Evolutionary conservation across 2,797 vertebrate genomes (phyloP).

Genomic region (Schizopygopsis pylzovi): DNA sequence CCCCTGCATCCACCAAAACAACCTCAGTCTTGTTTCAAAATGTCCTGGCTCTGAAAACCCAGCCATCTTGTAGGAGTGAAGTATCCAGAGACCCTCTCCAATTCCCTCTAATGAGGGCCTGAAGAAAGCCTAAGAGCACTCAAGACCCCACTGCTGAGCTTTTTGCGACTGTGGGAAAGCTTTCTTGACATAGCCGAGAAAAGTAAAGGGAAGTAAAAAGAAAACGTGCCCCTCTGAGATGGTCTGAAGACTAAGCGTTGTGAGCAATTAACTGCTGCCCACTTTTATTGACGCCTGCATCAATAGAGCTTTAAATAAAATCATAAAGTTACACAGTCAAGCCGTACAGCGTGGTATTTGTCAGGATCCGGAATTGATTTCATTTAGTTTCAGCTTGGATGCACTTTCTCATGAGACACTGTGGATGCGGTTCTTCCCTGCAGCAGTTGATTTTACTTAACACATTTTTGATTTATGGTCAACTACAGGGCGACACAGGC

Average conservation of each 20-base stretch:
- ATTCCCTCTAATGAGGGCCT: slow-evolving; percentile 73
- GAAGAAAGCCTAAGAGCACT: slow-evolving; percentile 72
- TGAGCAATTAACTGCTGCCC: slow-evolving; percentile 66
- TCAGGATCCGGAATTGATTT: slow-evolving; percentile 45
- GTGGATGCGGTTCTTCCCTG: slow-evolving; percentile 13
- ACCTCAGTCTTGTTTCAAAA: slow-evolving; percentile 45
- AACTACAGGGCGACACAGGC: background rate
- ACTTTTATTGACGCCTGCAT: slow-evolving; percentile 65
- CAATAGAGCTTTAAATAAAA: slow-evolving; percentile 71
- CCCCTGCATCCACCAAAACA: slow-evolving; percentile 38
- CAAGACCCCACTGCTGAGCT: slow-evolving; percentile 66
- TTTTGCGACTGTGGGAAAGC: slow-evolving; percentile 74
- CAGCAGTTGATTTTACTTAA: slow-evolving; percentile 15
- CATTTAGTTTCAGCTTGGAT: slow-evolving; percentile 68
- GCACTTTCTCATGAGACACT: slow-evolving; percentile 65
- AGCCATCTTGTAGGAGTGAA: slow-evolving; percentile 57
- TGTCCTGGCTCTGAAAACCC: slow-evolving; percentile 31
- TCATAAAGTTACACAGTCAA: slow-evolving; percentile 72
- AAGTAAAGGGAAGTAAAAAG: slow-evolving; percentile 38
- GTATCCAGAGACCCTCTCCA: slow-evolving; percentile 61
- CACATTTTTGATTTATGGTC: slow-evolving; percentile 25
- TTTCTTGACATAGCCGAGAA: slow-evolving; percentile 55
- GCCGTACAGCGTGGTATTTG: slow-evolving; percentile 54
- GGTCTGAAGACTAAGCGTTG: slow-evolving; percentile 57
- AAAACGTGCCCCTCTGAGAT: slow-evolving; percentile 43